Evolutionary conservation across 2,888 invertebrate species (phyloP).

Genomic region (Rhynchonema sp.): DNA sequence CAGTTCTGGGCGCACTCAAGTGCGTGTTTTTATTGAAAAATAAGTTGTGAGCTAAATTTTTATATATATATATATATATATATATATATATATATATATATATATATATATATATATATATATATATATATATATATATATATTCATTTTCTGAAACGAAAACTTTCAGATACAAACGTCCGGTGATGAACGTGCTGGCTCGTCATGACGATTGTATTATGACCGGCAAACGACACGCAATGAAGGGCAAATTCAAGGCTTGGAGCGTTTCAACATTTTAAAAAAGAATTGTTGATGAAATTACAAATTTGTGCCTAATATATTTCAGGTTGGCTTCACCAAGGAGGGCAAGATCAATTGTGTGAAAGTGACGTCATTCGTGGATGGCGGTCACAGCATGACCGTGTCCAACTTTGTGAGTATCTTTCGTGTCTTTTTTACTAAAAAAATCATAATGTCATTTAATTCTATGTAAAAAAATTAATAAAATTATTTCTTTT

Average conservation of each 20-base stretch:
- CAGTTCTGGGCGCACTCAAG: background rate
- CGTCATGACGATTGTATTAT: constrained; percentile 77
- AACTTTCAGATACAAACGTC: constrained; percentile 30
- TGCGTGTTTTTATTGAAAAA: background rate
- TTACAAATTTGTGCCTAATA: no score
- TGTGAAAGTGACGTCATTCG: constrained; percentile 24
- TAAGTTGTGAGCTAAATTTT: background rate
- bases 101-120: no score
- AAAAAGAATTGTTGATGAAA: no score
- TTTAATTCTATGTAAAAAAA: no score
- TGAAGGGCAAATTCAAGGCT: constrained; percentile 60
- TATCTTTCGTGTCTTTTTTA: background rate
- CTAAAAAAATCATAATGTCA: no score
- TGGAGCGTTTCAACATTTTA: no score
- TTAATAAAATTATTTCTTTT: no score
- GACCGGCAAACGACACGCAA: constrained; percentile 71
- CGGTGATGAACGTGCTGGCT: constrained; percentile 67
- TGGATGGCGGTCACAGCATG: background rate
- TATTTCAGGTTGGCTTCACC: constrained; percentile 29
- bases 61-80: no score
- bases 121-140: no score
- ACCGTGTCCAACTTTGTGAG: background rate
- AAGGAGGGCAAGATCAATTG: constrained; percentile 54
- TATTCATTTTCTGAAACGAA: background rate
- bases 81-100: no score